Conservation (phyloP, 2,113 vertebrate genomes). For the Syngnathus floridae region DNA sequence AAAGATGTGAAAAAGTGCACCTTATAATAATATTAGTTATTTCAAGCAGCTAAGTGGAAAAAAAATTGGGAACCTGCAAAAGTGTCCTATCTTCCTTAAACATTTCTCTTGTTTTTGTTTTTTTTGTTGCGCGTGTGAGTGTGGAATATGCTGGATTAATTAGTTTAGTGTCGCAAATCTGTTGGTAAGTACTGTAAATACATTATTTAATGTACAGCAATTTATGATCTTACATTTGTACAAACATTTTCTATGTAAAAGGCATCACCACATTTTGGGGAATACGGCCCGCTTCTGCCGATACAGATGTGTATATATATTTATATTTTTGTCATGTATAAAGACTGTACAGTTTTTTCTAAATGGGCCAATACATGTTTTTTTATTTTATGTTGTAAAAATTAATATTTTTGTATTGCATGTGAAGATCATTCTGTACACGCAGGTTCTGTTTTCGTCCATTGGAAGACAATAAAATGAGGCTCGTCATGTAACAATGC, state of each 20-base stretch:
- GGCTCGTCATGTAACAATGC: slow-evolving; percentile 45
- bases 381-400: slow-evolving; percentile 67
- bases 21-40: slow-evolving; percentile 34
- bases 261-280: slow-evolving; percentile 65
- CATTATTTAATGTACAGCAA: slow-evolving; percentile 72
- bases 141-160: slow-evolving; percentile 33
- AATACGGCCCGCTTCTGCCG: slow-evolving; percentile 67
- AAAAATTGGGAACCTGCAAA: slow-evolving; percentile 43
- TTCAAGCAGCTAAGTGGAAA: slow-evolving; percentile 19
- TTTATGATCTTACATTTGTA: slow-evolving; percentile 70
- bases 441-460: slow-evolving; percentile 72
- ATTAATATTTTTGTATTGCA: slow-evolving; percentile 81
- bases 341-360: slow-evolving; percentile 64
- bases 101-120: slow-evolving; percentile 55
- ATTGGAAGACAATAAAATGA: slow-evolving; percentile 71
- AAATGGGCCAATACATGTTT: slow-evolving; percentile 66
- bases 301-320: slow-evolving; percentile 72
- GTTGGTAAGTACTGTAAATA: slow-evolving; percentile 63
- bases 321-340: slow-evolving; percentile 74
- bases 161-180: slow-evolving; percentile 53
- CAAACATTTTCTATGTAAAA: slow-evolving; percentile 71
- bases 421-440: slow-evolving; percentile 72
- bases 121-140: slow-evolving; percentile 31
- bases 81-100: slow-evolving; percentile 60
- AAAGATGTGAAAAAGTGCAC: slow-evolving; percentile 50